Base-by-base conservation (phyloP, 2,888 invertebrate species). In the Drosophila quasianomalipes region DNA sequence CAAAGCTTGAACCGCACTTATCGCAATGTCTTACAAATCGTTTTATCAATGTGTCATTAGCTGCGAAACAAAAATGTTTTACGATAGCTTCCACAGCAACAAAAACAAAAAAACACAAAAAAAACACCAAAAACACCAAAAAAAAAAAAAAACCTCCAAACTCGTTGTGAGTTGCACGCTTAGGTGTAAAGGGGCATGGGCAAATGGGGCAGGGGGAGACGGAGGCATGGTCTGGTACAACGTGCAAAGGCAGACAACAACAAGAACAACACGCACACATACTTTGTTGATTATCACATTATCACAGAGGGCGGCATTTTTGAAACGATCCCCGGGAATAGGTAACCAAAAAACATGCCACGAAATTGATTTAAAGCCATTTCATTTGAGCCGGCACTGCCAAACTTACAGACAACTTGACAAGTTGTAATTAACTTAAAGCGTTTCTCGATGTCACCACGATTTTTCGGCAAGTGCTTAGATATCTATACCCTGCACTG, bases 351-450 rank as follows among this genome's bases (percentile, higher is more conserved):
- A 72, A 82, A 79, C 79, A 77, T 82, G 82, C 68, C 73, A 82
- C 80, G 65, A 85, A 83, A 81, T 85, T 83, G 82, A 82, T 82
- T 82, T 82, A 82, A 84, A 66, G 84, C 79, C 83, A 79, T 69
- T 81, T 79, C 79, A 81, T 81, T 81, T 82, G 79, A 81, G 82
- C 82, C 76, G 79, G 63, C 63, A 76, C 28, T 73, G 76, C 68
- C 76, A 78, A 79, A 82, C 63, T 79, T 79, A 70, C 82, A 79
- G 62, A 81, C 77, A 79, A 75, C 61, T 76, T 78, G 91, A 90
- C 85, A 90, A 75, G 69, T 65, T 89, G 87, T 90, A 92, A 92
- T 92, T 91, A 92, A 90, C 91, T 90, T 92, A 92, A 91, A 92
- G 83, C 85, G 81, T 80, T 91, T 83, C 62, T 68, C 69, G 67